Percentiles rank a stretch among this genome's conserved stretches.
phyloP scores from a whole-genome alignment of 2,888 invertebrate species.

The Campoplex capitator region DNA sequence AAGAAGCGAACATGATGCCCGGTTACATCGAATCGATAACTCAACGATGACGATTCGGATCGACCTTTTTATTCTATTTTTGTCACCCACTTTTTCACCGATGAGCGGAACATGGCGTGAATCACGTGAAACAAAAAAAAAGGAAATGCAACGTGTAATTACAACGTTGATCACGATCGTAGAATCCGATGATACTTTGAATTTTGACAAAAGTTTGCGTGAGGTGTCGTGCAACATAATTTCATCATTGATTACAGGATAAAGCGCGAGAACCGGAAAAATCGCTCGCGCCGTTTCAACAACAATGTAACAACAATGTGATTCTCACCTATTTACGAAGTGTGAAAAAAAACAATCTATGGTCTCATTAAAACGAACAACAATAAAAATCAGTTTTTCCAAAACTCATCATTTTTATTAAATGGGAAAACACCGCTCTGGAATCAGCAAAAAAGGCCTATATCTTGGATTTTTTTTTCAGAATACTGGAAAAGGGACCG shows the following conservation, averaged over 20 bases:
- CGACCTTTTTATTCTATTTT: constrained; percentile 48
- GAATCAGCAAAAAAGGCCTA: no score
- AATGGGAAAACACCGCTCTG: no score
- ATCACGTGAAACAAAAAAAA: constrained; percentile 12
- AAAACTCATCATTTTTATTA: no score
- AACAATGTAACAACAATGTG: background rate
- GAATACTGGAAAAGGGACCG: no score
- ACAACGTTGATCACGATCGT: constrained; percentile 4
- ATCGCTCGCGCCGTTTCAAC: background rate
- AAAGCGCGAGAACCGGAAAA: background rate
- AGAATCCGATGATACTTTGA: background rate
- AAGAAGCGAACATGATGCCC: constrained; percentile 31
- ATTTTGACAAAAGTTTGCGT: constrained; percentile 28
- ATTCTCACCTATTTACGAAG: background rate
- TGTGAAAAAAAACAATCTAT: background rate
- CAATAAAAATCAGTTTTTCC: no score
- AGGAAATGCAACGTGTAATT: constrained; percentile 35
- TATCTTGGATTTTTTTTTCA: no score
- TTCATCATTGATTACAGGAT: constrained; percentile 7
- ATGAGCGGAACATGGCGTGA: constrained; percentile 3
- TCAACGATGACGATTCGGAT: background rate
- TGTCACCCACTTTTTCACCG: background rate
- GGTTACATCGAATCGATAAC: constrained; percentile 3
- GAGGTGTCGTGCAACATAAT: constrained; percentile 13
- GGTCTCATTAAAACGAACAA: no score